phyloP scores from a whole-genome alignment of 2,888 invertebrate genomes.

The Melinaea marsaeus region DNA sequence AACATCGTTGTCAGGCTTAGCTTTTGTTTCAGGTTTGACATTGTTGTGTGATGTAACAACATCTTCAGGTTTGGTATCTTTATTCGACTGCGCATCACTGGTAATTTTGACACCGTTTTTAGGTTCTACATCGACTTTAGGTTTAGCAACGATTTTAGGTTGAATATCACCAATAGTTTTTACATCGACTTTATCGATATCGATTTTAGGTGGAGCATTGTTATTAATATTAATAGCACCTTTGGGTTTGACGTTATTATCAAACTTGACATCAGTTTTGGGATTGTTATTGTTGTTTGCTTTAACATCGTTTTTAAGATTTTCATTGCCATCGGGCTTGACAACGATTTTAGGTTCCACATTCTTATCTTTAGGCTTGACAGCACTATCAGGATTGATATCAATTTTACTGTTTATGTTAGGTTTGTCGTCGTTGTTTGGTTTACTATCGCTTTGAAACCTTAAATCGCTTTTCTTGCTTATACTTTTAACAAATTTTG shows the following conservation, averaged over 20 bases:
- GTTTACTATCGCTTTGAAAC: neutral
- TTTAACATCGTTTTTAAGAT: neutral
- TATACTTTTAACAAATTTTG: constrained; percentile 14
- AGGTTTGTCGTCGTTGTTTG: neutral
- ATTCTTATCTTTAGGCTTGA: neutral
- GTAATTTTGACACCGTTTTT: neutral
- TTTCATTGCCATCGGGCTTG: neutral
- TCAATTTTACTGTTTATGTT: neutral
- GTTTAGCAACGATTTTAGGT: neutral
- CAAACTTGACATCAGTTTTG: neutral
- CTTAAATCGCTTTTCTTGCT: neutral
- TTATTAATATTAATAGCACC: neutral
- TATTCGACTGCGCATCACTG: neutral
- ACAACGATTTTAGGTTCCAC: neutral
- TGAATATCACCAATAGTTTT: neutral
- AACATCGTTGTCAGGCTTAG: neutral
- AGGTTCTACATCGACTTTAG: neutral
- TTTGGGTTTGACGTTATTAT: neutral
- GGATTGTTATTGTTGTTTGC: neutral
- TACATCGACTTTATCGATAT: neutral
- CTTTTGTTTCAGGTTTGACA: neutral
- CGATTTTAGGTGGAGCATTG: neutral
- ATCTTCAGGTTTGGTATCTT: neutral
- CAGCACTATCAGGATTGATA: neutral
- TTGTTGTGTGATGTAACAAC: too few species aligned